phyloP scores from a whole-genome alignment of 2,113 vertebrate species.

The Centropristis striata region DNA sequence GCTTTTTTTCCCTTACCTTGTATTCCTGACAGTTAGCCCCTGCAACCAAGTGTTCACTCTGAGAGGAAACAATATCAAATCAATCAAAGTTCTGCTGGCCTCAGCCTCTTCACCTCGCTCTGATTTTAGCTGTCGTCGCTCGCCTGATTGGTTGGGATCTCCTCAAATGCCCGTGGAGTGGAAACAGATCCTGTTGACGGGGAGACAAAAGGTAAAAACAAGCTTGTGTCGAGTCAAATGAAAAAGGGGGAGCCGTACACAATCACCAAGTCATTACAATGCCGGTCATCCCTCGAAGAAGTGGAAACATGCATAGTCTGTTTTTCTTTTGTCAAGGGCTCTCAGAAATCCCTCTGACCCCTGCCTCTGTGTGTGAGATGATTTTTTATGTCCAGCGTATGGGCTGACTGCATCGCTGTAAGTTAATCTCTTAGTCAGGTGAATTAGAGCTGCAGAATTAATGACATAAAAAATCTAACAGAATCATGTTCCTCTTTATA shows the following conservation, averaged over 20 bases:
- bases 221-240: constrained; percentile 25
- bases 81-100: constrained; percentile 43
- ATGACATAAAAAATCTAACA: neutral
- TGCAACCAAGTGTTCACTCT: constrained; percentile 32
- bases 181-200: constrained; percentile 39
- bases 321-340: constrained; percentile 37
- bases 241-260: constrained; percentile 3
- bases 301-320: constrained; percentile 24
- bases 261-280: constrained; percentile 52
- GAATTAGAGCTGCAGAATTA: neutral
- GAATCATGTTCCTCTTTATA: too few relatives aligned
- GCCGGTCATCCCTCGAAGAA: constrained; percentile 4
- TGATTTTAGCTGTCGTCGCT: constrained; percentile 36
- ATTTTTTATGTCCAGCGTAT: constrained; percentile 2
- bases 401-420: neutral
- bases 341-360: constrained; percentile 34
- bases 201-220: constrained; percentile 44
- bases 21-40: constrained; percentile 21
- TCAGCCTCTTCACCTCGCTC: constrained; percentile 31
- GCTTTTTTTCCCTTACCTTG: neutral
- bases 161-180: constrained; percentile 8
- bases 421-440: neutral
- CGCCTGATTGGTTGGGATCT: constrained; percentile 35
- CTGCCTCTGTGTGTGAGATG: neutral
- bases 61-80: constrained; percentile 60